Evolutionary conservation across 2,888 invertebrate species (phyloP), one percentile per base, ranked within the genome.

Genomic region (Rhimphoctona megacephalus): DNA sequence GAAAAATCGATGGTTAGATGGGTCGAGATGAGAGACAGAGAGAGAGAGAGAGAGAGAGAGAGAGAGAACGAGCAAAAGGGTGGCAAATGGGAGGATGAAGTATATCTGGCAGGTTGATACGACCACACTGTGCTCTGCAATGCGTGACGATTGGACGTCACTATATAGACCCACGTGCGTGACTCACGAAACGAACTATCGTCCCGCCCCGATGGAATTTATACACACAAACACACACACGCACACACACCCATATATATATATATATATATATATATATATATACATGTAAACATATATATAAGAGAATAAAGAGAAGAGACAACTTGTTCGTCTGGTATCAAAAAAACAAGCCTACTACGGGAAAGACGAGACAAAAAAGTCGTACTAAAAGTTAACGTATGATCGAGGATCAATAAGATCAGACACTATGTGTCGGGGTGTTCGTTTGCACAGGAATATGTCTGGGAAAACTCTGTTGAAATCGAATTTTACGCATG

Each of bases 1-100:
- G 85, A 85, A 81, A 83, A 72, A 80, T 82, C 85, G 76, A 85
- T 81, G 73, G 70, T 30, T n/a, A 39, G 36, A 64, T 49, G 77
- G 77, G 17, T 67, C 66, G 57, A 9, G 25, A 33, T 43, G 80
- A 69, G 79, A 69, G 80, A 36, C n/a, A n/a, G 52, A 22, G 66
- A 46, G 77, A 81, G 57, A 9, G 57, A 57, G 57, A 3, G 57
- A 14, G 57, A 25, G 57, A 57, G 57, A 57, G 22, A 25, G 61
- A 61, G 30, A 61, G 61, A 61, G 17, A 30, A 17, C 30, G 30
- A 30, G 61, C 61, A 17, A 61, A 61, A 76, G 80, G 54, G 76
- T 54, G 73, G 25, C 78, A 49, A 66, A 83, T 39, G 39, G 43
- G 69, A 66, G 74, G 49, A 36, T 70, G 49, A 73, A 22, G 72